Evolutionary conservation across 1,140 invertebrate species (phyloP).

Genomic region (Wasmannia auropunctata): DNA sequence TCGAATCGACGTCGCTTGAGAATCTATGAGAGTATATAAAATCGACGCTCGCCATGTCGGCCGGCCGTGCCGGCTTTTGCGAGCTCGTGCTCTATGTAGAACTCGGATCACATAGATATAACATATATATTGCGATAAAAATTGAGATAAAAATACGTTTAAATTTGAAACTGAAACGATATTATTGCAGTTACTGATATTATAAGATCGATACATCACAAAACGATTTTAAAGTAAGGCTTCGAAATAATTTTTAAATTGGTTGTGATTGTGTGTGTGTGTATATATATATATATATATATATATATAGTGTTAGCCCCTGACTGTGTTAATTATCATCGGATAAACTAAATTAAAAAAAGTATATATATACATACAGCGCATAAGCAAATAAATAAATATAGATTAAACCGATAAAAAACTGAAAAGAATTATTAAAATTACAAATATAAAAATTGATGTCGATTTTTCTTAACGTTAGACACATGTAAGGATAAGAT

Average conservation of each 20-base stretch:
- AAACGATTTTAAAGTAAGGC: background rate
- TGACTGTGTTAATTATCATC: constrained; percentile 32
- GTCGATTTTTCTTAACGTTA: constrained; percentile 19
- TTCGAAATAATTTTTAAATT: constrained; percentile 39
- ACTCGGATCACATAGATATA: background rate
- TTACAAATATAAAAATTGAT: constrained; percentile 29
- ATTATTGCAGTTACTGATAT: background rate
- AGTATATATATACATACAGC: background rate
- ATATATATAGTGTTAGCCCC: constrained; percentile 9
- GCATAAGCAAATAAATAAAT: constrained; percentile 16
- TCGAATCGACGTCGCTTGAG: constrained; percentile 45
- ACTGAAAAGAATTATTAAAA: constrained; percentile 29
- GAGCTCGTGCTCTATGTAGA: background rate
- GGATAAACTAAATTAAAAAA: background rate
- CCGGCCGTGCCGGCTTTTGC: too few relatives aligned
- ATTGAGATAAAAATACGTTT: background rate
- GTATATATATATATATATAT: too few relatives aligned
- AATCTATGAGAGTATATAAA: background rate
- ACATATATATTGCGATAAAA: background rate
- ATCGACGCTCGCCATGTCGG: background rate
- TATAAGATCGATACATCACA: background rate
- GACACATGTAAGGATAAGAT: background rate
- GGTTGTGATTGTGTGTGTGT: constrained; percentile 51
- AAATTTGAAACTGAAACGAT: constrained; percentile 6
- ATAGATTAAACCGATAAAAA: constrained; percentile 25